Evolutionary conservation across 2,797 vertebrate species (phyloP).

Genomic region (Poeciliopsis paucimaculata): DNA sequence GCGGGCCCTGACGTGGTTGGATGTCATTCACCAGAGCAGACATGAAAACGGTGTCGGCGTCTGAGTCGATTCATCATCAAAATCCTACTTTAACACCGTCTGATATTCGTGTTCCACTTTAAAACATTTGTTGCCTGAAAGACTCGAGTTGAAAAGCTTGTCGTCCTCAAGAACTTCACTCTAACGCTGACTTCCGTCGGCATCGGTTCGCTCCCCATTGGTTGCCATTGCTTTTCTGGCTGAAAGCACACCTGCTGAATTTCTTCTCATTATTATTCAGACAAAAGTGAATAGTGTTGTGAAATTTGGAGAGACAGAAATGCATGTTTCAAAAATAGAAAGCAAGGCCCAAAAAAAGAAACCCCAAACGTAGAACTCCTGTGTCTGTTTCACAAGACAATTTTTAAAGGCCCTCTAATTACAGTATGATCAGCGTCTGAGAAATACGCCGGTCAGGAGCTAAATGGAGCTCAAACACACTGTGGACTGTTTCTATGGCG

Average conservation of each 20-base stretch:
- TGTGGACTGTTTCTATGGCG: conserved; percentile 19
- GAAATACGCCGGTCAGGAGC: background rate
- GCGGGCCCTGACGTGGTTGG: conserved; percentile 19
- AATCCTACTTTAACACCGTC: background rate
- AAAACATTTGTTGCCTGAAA: conserved; percentile 1
- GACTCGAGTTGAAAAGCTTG: conserved; percentile 37
- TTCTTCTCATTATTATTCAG: conserved; percentile 45
- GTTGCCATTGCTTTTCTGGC: conserved; percentile 28
- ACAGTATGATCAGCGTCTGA: background rate
- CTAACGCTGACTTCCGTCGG: conserved; percentile 42
- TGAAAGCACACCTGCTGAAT: conserved; percentile 47
- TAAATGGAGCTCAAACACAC: conserved; percentile 19
- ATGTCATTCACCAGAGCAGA: conserved; percentile 28
- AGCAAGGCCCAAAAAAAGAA: conserved; percentile 1
- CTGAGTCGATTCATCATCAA: conserved; percentile 35
- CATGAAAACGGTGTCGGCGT: conserved; percentile 19
- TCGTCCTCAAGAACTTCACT: conserved; percentile 42
- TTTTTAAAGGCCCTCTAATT: background rate
- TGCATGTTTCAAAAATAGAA: background rate
- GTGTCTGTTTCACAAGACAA: background rate
- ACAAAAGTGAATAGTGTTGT: conserved; percentile 38
- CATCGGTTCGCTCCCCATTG: conserved; percentile 42
- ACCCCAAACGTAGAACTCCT: background rate
- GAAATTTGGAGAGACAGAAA: conserved; percentile 29
- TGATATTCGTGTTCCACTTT: conserved; percentile 6